A percentile compares a stretch with the other conserved stretches of the same genome.
phyloP scores from a whole-genome alignment of 2,888 invertebrate genomes.

The Nysson spinosus region DNA sequence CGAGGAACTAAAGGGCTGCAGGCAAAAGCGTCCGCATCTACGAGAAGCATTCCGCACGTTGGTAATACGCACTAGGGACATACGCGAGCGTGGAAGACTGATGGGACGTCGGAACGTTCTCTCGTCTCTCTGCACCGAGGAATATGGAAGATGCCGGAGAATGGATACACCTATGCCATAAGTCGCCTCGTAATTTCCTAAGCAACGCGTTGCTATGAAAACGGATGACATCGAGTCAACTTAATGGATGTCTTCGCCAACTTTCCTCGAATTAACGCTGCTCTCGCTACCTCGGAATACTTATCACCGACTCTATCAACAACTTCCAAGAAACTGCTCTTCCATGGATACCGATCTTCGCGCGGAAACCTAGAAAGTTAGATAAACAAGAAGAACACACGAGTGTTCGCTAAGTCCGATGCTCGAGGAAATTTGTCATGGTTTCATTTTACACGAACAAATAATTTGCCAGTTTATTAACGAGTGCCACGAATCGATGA shows the following conservation, averaged over 20 bases:
- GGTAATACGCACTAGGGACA: constrained; percentile 58
- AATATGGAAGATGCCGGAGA: constrained; percentile 29
- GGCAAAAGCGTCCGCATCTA: constrained; percentile 3
- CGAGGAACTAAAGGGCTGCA: constrained; percentile 20
- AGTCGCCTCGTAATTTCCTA: constrained; percentile 55
- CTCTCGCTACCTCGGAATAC: background rate
- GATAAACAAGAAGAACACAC: too few species aligned
- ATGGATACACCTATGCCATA: constrained; percentile 46
- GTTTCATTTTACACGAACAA: too few species aligned
- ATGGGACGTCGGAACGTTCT: constrained; percentile 44
- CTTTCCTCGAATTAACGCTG: constrained; percentile 22
- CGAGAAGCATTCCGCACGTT: constrained; percentile 46
- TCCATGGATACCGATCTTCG: too few species aligned
- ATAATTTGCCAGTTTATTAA: too few species aligned
- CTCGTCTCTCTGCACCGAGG: constrained; percentile 20
- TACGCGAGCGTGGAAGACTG: constrained; percentile 51
- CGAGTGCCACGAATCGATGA: too few species aligned
- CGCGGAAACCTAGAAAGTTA: too few species aligned
- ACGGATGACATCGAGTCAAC: constrained; percentile 21
- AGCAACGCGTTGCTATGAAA: constrained; percentile 22
- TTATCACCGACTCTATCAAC: background rate
- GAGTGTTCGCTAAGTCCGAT: too few species aligned
- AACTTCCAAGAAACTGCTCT: background rate
- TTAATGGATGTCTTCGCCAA: constrained; percentile 32
- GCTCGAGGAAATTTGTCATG: too few species aligned